Conservation (phyloP, 2,113 vertebrate species). For the Ariopsis seemanni region DNA sequence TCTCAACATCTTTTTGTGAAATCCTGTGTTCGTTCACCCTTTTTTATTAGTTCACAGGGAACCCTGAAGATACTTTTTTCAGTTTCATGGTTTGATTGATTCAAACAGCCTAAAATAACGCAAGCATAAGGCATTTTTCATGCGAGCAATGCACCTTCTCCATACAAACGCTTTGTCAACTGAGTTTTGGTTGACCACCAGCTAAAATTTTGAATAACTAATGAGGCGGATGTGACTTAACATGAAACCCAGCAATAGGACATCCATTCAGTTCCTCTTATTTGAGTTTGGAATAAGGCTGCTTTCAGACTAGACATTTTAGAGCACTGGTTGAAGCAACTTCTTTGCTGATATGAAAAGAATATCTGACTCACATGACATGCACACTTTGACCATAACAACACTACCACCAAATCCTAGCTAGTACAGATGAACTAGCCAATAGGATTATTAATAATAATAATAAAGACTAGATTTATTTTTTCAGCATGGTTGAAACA, state of each 20-base stretch:
- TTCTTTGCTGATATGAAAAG: not conserved
- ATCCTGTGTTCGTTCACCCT: too few relatives aligned
- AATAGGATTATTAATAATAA: slow-evolving; percentile 6
- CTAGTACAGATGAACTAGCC: not conserved
- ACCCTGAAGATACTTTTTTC: too few relatives aligned
- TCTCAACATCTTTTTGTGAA: too few relatives aligned
- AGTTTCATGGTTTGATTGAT: too few relatives aligned
- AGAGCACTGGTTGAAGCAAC: not conserved
- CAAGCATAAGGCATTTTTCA: too few relatives aligned
- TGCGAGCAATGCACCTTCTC: too few relatives aligned
- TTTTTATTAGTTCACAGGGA: too few relatives aligned
- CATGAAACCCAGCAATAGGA: slow-evolving; percentile 52
- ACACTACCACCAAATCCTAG: not conserved
- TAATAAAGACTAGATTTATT: not conserved
- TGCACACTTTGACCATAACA: not conserved
- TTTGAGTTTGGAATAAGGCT: slow-evolving; percentile 55
- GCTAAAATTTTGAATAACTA: too few relatives aligned
- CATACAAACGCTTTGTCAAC: too few relatives aligned
- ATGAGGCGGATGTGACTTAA: too few relatives aligned
- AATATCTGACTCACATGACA: not conserved
- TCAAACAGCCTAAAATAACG: too few relatives aligned
- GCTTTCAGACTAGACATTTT: slow-evolving; percentile 12
- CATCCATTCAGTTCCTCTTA: slow-evolving; percentile 63
- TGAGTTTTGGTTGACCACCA: too few relatives aligned
- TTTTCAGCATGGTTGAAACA: not conserved